These are phyloP conservation scores for Varecia variegata DNA, from an alignment of 2,797 vertebrate species.

Conservation along the genomic window DNA sequence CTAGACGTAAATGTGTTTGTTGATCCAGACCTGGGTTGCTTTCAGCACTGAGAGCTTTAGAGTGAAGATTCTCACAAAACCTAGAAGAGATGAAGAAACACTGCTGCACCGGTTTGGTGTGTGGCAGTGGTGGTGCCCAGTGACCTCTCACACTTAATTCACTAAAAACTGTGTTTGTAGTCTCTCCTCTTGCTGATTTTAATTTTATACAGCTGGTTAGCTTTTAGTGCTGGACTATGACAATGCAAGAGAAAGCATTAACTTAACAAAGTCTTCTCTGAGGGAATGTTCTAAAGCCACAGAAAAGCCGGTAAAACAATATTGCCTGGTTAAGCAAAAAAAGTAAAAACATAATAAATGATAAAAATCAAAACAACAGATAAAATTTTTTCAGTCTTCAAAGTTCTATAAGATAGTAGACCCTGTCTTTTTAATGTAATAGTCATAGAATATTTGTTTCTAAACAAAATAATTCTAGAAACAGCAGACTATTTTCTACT, in stretches of 20 bases:
- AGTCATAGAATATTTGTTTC: neutral
- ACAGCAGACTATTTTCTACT: neutral
- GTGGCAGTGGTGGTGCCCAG: neutral
- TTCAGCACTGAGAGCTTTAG: neutral
- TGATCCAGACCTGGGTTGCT: neutral
- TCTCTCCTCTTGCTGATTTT: neutral
- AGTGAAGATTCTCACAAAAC: neutral
- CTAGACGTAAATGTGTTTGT: neutral
- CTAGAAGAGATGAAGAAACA: neutral
- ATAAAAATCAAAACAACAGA: conserved; percentile 39
- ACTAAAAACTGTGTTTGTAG: neutral
- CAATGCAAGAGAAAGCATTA: neutral
- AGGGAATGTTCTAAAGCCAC: neutral
- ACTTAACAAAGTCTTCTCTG: neutral
- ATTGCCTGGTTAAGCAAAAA: neutral
- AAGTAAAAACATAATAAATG: neutral
- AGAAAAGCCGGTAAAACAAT: neutral
- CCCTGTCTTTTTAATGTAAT: neutral
- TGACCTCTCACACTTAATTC: neutral
- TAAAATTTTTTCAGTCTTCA: neutral
- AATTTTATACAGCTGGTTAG: neutral
- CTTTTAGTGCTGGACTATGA: neutral
- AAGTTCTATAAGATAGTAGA: neutral
- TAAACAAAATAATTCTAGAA: conserved; percentile 12
- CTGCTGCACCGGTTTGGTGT: neutral